Evolutionary conservation across 2,888 invertebrate species (phyloP).

Genomic region (Trissolcus brochymenae): DNA sequence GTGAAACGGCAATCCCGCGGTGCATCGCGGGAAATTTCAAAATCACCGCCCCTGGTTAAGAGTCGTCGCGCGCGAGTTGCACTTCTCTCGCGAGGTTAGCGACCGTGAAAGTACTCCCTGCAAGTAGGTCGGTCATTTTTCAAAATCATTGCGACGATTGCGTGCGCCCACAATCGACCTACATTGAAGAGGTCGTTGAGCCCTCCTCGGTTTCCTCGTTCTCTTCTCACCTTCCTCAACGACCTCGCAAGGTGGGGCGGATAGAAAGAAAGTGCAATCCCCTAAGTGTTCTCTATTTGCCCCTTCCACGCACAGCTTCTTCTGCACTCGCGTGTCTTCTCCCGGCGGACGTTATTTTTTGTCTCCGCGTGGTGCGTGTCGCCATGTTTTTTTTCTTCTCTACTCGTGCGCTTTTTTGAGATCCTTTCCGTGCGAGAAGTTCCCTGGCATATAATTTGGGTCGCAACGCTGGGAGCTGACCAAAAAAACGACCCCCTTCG

Average conservation of each 20-base stretch:
- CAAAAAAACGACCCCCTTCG: slow-evolving; percentile 37
- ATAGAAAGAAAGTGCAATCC: slow-evolving; percentile 64
- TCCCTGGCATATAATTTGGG: too few relatives aligned
- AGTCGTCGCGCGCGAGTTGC: slow-evolving; percentile 53
- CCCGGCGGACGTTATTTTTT: slow-evolving; percentile 18
- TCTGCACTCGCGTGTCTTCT: slow-evolving; percentile 32
- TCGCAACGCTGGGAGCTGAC: too few relatives aligned
- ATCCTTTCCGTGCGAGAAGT: too few relatives aligned
- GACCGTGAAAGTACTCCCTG: slow-evolving; percentile 76
- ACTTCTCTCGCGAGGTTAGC: slow-evolving; percentile 70
- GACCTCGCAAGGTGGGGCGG: slow-evolving; percentile 59
- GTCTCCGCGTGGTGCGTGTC: neutral
- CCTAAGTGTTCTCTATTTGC: slow-evolving; percentile 55
- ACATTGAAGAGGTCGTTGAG: slow-evolving; percentile 74
- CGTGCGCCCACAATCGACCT: slow-evolving; percentile 76
- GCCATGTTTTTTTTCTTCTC: neutral
- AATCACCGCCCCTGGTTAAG: slow-evolving; percentile 45
- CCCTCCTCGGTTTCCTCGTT: slow-evolving; percentile 61
- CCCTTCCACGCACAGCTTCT: slow-evolving; percentile 15
- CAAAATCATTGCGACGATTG: slow-evolving; percentile 75
- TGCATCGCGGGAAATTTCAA: slow-evolving; percentile 48
- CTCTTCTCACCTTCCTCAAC: slow-evolving; percentile 61
- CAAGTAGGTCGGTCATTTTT: slow-evolving; percentile 75
- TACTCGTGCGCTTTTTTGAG: too few relatives aligned
- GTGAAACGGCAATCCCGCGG: slow-evolving; percentile 5